A percentile compares a stretch with the other conserved stretches of the same genome.
Conservation (phyloP, 2,113 vertebrate species). For the Ophiodon elongatus region DNA sequence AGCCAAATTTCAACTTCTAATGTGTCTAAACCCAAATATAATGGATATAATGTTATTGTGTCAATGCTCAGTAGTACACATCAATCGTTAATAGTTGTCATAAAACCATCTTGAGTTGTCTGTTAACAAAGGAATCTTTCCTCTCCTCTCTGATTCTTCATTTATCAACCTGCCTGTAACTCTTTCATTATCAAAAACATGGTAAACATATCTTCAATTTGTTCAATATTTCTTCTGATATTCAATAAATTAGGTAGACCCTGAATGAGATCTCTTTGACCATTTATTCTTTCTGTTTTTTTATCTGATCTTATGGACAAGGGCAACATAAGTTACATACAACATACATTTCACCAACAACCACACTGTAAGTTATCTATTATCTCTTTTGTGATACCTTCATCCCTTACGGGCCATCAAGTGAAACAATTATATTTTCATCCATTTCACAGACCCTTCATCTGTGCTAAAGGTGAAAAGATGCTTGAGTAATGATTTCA, state of each 20-base stretch:
- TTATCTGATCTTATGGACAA: too few relatives aligned
- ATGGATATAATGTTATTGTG: not conserved
- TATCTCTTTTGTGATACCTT: not conserved
- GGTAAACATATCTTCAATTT: not conserved
- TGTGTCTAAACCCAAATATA: not conserved
- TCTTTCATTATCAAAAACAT: not conserved
- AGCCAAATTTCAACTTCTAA: not conserved
- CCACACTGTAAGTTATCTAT: not conserved
- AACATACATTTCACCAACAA: too few relatives aligned
- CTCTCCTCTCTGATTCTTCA: not conserved
- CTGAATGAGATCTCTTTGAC: too few relatives aligned
- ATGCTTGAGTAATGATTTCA: conserved; percentile 30
- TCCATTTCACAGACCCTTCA: conserved; percentile 16
- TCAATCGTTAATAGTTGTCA: not conserved
- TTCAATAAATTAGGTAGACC: not conserved
- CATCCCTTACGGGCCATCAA: not conserved
- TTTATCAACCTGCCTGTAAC: not conserved
- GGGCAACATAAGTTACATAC: too few relatives aligned
- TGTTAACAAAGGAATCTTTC: not conserved
- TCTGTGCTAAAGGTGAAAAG: conserved; percentile 29
- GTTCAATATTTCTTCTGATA: not conserved
- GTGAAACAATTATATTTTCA: conserved; percentile 25
- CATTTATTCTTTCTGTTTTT: too few relatives aligned
- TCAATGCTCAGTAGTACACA: not conserved
- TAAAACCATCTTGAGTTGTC: not conserved